Percentiles rank a stretch among this genome's conserved stretches.
These are phyloP conservation scores for Helicoverpa assulta DNA, from an alignment of 2,888 invertebrate genomes.

Conservation along the genomic window DNA sequence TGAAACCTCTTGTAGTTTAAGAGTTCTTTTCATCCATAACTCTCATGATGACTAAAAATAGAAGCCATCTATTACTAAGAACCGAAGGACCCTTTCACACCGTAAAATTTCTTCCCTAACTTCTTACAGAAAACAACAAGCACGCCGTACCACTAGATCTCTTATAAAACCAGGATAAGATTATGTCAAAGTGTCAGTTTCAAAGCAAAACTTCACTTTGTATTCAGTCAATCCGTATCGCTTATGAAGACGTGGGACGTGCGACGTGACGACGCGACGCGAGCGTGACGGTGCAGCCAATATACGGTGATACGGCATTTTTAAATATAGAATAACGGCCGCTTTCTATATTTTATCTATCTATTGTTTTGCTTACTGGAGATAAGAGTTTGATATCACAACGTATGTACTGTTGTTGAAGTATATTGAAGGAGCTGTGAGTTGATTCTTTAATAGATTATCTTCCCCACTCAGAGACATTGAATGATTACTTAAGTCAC, in stretches of 20 bases:
- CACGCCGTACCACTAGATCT: not conserved
- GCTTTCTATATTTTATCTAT: too few species aligned
- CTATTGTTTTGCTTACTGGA: too few species aligned
- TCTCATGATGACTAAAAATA: too few species aligned
- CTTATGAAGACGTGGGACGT: constrained; percentile 49
- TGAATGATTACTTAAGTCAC: too few species aligned
- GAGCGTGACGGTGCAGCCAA: constrained; percentile 35
- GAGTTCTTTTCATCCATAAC: too few species aligned
- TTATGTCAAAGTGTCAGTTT: constrained; percentile 28
- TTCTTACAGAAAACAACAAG: not conserved
- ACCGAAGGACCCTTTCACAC: not conserved
- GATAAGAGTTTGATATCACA: too few species aligned
- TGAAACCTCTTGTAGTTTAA: too few species aligned
- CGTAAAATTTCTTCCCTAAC: not conserved
- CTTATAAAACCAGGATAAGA: not conserved
- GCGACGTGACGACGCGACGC: constrained; percentile 39
- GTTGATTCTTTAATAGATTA: too few species aligned
- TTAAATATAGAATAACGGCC: not conserved
- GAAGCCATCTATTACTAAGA: too few species aligned
- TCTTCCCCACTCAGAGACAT: too few species aligned
- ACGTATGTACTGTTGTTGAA: too few species aligned
- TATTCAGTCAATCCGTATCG: constrained; percentile 40
- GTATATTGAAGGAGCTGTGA: too few species aligned
- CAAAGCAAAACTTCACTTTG: constrained; percentile 32
- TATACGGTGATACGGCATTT: constrained; percentile 38